A percentile compares a stretch with the other conserved stretches of the same genome.
Evolutionary conservation across 2,113 vertebrate genomes (phyloP).

Genomic region (Microcebus griseorufus): DNA sequence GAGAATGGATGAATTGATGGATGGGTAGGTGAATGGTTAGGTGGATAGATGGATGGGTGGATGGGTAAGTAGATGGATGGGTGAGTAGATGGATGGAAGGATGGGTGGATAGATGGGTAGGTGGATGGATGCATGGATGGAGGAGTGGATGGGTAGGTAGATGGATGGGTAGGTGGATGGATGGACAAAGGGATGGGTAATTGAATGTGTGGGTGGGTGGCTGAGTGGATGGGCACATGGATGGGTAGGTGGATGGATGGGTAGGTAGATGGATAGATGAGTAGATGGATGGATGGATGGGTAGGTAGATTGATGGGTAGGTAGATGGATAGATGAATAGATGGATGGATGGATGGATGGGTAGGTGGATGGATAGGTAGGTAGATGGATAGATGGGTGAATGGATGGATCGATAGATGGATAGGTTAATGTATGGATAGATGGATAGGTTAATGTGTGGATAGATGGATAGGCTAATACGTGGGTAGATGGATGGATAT

Average conservation of each 20-base stretch:
- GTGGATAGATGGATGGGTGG: not conserved
- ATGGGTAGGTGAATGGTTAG: not conserved
- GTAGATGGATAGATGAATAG: not conserved
- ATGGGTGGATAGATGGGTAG: not conserved
- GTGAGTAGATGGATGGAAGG: not conserved
- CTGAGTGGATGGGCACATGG: no score
- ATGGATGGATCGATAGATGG: no score
- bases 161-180: not conserved
- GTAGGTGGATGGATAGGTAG: not conserved
- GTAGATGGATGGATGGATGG: not conserved
- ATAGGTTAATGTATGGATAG: not conserved
- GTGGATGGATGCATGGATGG: not conserved
- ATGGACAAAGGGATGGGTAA: not conserved
- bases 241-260: not conserved
- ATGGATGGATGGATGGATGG: accelerated
- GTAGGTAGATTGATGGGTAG: not conserved
- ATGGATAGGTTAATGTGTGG: not conserved
- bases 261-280: not conserved
- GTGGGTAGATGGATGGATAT: not conserved
- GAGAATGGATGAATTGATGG: not conserved
- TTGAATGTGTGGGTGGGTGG: not conserved
- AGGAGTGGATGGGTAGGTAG: not conserved
- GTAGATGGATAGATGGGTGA: not conserved
- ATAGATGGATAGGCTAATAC: no score
- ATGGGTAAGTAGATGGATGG: no score